Evolutionary conservation across 1,140 invertebrate species (phyloP), one percentile per base, ranked within the genome.

Genomic region (Drosophila sulfurigaster): DNA sequence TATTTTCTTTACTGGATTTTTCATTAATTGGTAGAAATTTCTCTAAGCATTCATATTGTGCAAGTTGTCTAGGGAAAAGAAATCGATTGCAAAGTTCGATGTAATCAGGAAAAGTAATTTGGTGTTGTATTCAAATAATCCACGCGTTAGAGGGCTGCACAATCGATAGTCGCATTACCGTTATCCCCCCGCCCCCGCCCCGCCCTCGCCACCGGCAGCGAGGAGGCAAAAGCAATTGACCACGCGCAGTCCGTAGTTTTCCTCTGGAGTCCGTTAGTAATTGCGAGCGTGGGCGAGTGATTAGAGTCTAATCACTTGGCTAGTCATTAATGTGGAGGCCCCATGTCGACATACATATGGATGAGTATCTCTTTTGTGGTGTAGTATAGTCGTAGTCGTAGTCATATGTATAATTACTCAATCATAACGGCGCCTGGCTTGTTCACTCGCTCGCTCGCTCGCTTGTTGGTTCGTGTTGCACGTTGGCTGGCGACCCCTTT

Each of bases 391-490:
- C 8, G 35, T 3, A 38, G 5, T 32, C 32, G 32, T 38, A 11
- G 35, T 25, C 20, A 3, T 38, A 54, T 56, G 15, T 32, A 62
- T 66, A 81, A 80, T 80, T 82, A 78, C 58, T 71, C 70, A 81
- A 68, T 74, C 70, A 71, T 60, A 80, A 68, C 78, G 70, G 30
- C 73, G 57, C 41, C 71, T 46, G 57, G 11, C 3, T 38, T 38
- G 35, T 38, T 25, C 20, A 20, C 20, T 20, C 20, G n/a, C n/a
- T 32, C 5, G 32, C 32, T 32, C 32, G 32, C 10, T 41, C 38
- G n/a, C n/a, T 43, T 13, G 41, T 13, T 43, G 5, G 11, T 62
- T 69, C 65, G 65, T 72, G 73, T 35, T 58, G 56, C 48, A 43
- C 16, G 10, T 35, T 20, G 6, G 6, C 7, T 25, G 16, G 6